Evolutionary conservation across 2,888 invertebrate genomes (phyloP).

Genomic region (Cryptophagus acutangulus): DNA sequence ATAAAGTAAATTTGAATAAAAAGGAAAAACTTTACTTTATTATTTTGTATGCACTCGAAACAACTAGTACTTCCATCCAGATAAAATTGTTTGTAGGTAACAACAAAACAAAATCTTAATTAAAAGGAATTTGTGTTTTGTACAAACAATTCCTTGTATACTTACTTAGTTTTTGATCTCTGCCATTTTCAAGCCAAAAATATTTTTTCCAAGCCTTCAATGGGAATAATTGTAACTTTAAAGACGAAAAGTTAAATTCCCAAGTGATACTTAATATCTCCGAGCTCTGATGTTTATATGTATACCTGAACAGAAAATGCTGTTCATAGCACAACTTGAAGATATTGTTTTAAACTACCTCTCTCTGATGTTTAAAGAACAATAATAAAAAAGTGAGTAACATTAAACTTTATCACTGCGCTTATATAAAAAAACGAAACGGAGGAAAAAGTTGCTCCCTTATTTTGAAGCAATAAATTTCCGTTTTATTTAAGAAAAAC

Average conservation of each 20-base stretch:
- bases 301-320: no score
- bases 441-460: constrained; percentile 14
- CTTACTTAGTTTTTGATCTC: no score
- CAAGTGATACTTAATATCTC: neutral
- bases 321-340: constrained; percentile 2
- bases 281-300: no score
- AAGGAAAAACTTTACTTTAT: no score
- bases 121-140: constrained; percentile 1
- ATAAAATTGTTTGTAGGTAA: no score
- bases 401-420: constrained; percentile 26
- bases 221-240: constrained; percentile 7
- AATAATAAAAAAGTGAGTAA: constrained; percentile 27
- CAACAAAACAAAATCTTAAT: neutral
- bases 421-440: constrained; percentile 22
- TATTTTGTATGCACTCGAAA: no score
- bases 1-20: no score
- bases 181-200: neutral
- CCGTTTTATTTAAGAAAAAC: constrained; percentile 3
- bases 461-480: constrained; percentile 24
- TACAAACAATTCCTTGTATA: no score
- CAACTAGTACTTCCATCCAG: no score
- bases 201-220: neutral
- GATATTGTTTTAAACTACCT: no score
- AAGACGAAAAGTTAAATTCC: constrained; percentile 3
- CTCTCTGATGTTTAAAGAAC: no score